Base-by-base conservation (phyloP, 2,888 invertebrate genomes). In the Pogonocherus hispidulus region DNA sequence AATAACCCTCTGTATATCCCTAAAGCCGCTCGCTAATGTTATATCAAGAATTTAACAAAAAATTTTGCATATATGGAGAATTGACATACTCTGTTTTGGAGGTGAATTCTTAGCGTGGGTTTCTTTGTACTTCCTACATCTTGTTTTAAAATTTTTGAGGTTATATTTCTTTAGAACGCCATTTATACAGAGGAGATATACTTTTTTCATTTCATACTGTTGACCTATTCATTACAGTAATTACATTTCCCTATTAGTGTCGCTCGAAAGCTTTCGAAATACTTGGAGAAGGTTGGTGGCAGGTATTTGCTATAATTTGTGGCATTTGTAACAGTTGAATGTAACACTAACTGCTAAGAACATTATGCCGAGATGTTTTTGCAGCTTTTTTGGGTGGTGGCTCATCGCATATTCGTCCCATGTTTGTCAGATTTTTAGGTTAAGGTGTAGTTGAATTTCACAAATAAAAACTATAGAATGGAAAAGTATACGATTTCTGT, bases 361-460 rank as follows among this genome's bases (percentile, higher is more conserved):
- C 20, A 6, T 18, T 23, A 32, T 14, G 47, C 14, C 8, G 23
- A 47, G 11, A 14, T 6, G 8, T 32, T 59, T 32, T 18, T 22
- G 8, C 11, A 32, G 27, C 8, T 9, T 62, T 56, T 41, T 22
- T 37, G 62, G 73, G 70, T 73, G 70, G 70, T 73, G 73, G 73
- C 73, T 70, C 73, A 73, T 69, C 57, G 70, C 73, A 44, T 41
- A 41, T 57, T 47, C 63, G 47, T 55, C 2, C 46, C 20, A 52
- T n/a, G 2, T 1, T 18, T 14, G 4, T 51, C 2, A 51, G 47
- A 18, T 19, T 51, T 23, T 27, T 51, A 23, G 23, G 14, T 14
- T 14, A 22, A 27, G 51, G 23, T 51, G 22, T 51, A n/a, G 11
- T 5, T 49, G 49, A 3, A 5, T 3, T 46, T 46, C n/a, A n/a